Percentiles rank a stretch among this genome's conserved stretches.
phyloP scores from a whole-genome alignment of 2,797 vertebrate species.

The Sternotherus odoratus region DNA sequence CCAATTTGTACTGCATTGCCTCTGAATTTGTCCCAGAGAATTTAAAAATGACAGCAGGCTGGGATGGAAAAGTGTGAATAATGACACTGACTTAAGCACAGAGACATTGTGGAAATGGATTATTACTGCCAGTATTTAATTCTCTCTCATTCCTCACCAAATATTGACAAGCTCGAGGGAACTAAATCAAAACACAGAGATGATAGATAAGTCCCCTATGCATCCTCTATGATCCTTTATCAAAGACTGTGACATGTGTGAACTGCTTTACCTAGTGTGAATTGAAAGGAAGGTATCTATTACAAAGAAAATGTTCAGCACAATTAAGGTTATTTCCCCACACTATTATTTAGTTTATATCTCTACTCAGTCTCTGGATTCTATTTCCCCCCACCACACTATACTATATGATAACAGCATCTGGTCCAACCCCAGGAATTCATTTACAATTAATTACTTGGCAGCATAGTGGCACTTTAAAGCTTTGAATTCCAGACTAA shows the following conservation, averaged over 20 bases:
- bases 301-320: background rate
- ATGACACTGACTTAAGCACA: background rate
- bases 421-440: background rate
- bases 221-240: background rate
- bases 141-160: background rate
- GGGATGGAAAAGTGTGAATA: background rate
- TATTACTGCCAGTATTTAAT: background rate
- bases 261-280: background rate
- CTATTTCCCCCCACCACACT: background rate
- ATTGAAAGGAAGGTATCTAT: background rate
- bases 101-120: background rate
- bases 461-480: constrained; percentile 29
- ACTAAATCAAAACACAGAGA: too few relatives aligned
- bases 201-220: background rate
- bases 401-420: constrained; percentile 4
- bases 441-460: constrained; percentile 40
- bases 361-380: background rate
- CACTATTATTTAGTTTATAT: background rate
- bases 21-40: background rate
- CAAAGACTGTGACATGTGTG: background rate
- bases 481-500: constrained; percentile 12
- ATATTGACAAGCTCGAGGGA: too few relatives aligned
- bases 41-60: background rate
- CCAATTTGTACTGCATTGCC: background rate
- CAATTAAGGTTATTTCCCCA: background rate